Base-by-base conservation (phyloP, 2,113 vertebrate genomes). In the Lanius ludovicianus region DNA sequence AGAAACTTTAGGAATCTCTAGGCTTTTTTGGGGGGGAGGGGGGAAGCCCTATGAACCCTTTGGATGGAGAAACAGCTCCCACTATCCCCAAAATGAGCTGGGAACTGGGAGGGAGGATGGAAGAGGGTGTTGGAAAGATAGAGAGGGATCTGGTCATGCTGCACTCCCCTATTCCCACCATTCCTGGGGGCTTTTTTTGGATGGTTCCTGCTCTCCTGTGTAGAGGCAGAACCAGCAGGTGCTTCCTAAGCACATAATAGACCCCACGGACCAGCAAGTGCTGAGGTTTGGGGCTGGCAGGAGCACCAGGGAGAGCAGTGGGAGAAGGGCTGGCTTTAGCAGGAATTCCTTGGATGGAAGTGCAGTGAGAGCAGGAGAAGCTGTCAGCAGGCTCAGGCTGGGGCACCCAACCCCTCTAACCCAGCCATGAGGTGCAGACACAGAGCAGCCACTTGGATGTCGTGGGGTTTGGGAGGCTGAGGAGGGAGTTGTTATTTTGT, bases 151-250 rank as follows among this genome's bases (percentile, higher is more conserved):
- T 52, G 44, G 37, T 56, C 8, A 1, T 42, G 30, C 20, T 80
- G 24, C 30, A 20, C 60, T 79, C 65, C 22, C 10, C 13, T 52
- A 1, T 33, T 53, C 18, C 60, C 68, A 81, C 44, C 20, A 13
- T 59, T 57, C 14, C 25, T 9, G 52, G 8, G 31, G 3, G 37
- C 37, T 37, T 3, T 30, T 62, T 33, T 15, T 7, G 67, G 67
- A 15, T 80, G 39, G 52, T 93, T 80, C 18, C 41, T 59, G 59
- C 53, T 65, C 71, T 90, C 49, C 86, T 87, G 69, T 78, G 81
- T 56, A 33, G 33, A 80, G 68, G 41, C 46, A 82, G 78, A 90
- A 44, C 11, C n/a, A 56, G 49, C 78, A 74, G 55, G 30, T 69
- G 69, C 53, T 81, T 89, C 85, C 77, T 67, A 55, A 87, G 53